Evolutionary conservation across 35 echinoderm and acorn worm species (phyloP).

Genomic region (Strongylocentrotus purpuratus): DNA sequence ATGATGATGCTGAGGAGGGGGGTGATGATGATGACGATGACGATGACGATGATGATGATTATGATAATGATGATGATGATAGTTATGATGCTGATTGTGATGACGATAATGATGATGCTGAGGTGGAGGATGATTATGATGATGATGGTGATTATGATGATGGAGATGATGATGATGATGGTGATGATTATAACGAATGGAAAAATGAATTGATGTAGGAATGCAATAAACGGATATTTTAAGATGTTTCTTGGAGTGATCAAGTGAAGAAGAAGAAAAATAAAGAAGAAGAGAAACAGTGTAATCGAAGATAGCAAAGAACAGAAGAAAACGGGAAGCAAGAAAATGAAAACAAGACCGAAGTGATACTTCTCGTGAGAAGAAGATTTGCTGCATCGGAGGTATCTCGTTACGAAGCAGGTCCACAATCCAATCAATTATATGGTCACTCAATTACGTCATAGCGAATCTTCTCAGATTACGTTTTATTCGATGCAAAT

Average conservation of each 20-base stretch:
- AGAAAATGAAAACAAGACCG: not conserved
- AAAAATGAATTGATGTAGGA: too few relatives aligned
- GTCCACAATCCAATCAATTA: not conserved
- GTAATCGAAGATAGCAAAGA: too few relatives aligned
- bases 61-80: not conserved
- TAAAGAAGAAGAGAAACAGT: too few relatives aligned
- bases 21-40: slow-evolving; percentile 3
- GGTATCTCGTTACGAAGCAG: not conserved
- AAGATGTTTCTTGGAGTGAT: too few relatives aligned
- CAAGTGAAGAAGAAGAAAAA: too few relatives aligned
- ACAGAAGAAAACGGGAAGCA: not conserved
- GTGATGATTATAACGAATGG: too few relatives aligned
- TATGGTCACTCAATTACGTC: not conserved
- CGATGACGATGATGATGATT: not conserved
- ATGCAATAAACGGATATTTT: too few relatives aligned
- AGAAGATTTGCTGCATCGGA: not conserved
- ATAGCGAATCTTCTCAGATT: not conserved
- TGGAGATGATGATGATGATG: too few relatives aligned
- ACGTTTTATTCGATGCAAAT: not conserved
- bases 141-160: too few relatives aligned
- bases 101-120: too few relatives aligned
- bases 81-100: not conserved
- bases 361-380: not conserved
- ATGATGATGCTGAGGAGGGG: not conserved
- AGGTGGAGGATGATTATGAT: too few relatives aligned